These are phyloP conservation scores for Frankliniella intonsa DNA, from an alignment of 2,888 invertebrate species.

Conservation along the genomic window DNA sequence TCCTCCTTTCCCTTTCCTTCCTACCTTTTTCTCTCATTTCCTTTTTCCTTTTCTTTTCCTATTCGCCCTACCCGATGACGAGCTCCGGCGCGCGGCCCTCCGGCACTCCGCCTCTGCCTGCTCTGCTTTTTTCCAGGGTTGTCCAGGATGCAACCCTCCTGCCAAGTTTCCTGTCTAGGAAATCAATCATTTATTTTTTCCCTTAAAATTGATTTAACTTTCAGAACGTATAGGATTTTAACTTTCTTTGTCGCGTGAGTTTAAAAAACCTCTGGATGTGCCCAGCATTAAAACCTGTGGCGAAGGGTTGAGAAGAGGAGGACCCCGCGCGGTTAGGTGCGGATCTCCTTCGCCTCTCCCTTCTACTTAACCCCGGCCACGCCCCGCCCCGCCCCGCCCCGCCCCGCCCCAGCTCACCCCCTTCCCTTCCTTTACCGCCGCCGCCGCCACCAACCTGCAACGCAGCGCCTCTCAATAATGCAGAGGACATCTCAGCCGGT, in stretches of 20 bases:
- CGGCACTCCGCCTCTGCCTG: background rate
- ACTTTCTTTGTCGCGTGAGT: too few relatives aligned
- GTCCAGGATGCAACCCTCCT: too few relatives aligned
- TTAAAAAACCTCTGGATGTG: too few relatives aligned
- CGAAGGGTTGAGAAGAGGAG: too few relatives aligned
- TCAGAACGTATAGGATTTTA: too few relatives aligned
- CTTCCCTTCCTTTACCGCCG: background rate
- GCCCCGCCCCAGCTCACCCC: background rate
- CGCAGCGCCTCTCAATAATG: background rate
- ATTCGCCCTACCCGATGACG: background rate
- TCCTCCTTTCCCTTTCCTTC: background rate
- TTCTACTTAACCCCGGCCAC: background rate
- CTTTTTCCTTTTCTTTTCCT: background rate
- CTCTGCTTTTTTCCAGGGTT: too few relatives aligned
- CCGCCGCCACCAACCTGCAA: background rate
- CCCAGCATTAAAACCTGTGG: too few relatives aligned
- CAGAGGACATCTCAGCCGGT: constrained; percentile 8
- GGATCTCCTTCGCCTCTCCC: too few relatives aligned
- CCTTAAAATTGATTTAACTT: too few relatives aligned
- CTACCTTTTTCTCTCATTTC: background rate
- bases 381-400: background rate
- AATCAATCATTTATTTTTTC: too few relatives aligned
- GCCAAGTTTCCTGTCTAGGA: too few relatives aligned
- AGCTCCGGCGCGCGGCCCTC: background rate
- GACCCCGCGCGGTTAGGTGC: too few relatives aligned